Percentiles rank a stretch among this genome's conserved stretches.
Conservation (phyloP, 2,888 invertebrate species). For the Orthonychiurus folsomi region DNA sequence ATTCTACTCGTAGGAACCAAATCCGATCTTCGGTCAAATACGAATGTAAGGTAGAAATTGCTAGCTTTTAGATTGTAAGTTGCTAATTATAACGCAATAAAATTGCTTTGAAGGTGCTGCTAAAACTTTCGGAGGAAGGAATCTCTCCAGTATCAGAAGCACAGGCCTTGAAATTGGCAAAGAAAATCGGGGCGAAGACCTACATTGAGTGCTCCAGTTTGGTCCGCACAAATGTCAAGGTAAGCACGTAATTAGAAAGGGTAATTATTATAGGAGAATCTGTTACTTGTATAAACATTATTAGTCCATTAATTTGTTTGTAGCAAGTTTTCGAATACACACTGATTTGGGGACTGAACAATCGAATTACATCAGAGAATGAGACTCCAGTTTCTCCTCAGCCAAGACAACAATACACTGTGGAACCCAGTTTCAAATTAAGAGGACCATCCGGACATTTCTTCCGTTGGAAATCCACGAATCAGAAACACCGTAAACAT, state of each 20-base stretch:
- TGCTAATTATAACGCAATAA: neutral
- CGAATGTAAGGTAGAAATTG: slow-evolving; percentile 22
- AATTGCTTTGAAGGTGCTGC: slow-evolving; percentile 10
- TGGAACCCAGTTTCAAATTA: too few relatives aligned
- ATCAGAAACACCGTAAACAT: too few relatives aligned
- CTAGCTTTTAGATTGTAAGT: neutral
- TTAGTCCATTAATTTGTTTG: neutral
- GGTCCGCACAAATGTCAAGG: slow-evolving; percentile 64
- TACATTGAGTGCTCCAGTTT: slow-evolving; percentile 96
- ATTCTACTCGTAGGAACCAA: slow-evolving; percentile 32
- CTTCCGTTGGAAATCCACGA: too few relatives aligned
- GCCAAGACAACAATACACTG: too few relatives aligned
- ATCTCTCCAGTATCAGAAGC: slow-evolving; percentile 34
- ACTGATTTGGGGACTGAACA: neutral
- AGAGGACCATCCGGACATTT: too few relatives aligned
- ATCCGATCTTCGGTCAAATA: slow-evolving; percentile 36
- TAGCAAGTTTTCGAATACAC: neutral
- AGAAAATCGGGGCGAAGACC: slow-evolving; percentile 92
- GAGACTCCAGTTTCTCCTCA: neutral
- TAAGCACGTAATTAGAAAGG: too few relatives aligned
- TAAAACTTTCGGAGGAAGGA: slow-evolving; percentile 33
- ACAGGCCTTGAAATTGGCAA: slow-evolving; percentile 56
- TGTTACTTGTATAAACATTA: too few relatives aligned
- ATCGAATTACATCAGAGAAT: neutral
- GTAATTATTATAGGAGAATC: neutral